Conservation (phyloP, 1,140 invertebrate species). For the Colletes gigas region DNA sequence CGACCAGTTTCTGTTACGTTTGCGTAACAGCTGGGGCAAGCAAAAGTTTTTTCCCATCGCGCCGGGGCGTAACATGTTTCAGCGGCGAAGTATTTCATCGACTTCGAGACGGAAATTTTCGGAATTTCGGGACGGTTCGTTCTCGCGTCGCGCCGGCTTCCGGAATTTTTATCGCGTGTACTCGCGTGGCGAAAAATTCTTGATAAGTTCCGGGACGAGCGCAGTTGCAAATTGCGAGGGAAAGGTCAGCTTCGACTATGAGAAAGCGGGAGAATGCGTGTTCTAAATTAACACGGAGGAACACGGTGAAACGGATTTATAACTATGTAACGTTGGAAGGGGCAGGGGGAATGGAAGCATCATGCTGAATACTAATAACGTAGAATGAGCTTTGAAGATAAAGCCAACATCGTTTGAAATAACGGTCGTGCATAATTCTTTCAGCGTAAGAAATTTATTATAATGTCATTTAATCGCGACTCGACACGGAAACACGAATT, state of each 20-base stretch:
- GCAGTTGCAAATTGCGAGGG: neutral
- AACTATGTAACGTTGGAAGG: constrained; percentile 14
- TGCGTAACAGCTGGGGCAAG: too few relatives aligned
- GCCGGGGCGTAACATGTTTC: neutral
- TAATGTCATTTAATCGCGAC: too few relatives aligned
- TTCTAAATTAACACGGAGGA: constrained; percentile 23
- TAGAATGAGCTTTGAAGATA: constrained; percentile 26
- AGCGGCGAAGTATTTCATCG: constrained; percentile 5
- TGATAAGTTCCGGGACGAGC: neutral
- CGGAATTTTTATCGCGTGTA: neutral
- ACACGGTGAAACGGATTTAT: constrained; percentile 24
- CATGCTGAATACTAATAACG: constrained; percentile 34
- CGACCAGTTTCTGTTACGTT: too few relatives aligned
- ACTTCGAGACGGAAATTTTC: neutral
- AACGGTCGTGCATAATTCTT: neutral
- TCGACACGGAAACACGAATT: too few relatives aligned
- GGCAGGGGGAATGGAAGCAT: neutral
- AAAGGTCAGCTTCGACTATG: neutral
- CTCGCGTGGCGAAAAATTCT: neutral
- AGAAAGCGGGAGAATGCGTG: neutral
- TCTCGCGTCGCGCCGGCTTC: neutral
- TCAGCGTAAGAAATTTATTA: neutral
- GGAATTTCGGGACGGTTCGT: neutral
- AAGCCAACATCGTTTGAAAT: constrained; percentile 18
- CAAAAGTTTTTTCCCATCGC: too few relatives aligned